These are phyloP conservation scores for Amphiura filiformis DNA, from an alignment of 35 echinoderm and acorn worm species.

Conservation along the genomic window DNA sequence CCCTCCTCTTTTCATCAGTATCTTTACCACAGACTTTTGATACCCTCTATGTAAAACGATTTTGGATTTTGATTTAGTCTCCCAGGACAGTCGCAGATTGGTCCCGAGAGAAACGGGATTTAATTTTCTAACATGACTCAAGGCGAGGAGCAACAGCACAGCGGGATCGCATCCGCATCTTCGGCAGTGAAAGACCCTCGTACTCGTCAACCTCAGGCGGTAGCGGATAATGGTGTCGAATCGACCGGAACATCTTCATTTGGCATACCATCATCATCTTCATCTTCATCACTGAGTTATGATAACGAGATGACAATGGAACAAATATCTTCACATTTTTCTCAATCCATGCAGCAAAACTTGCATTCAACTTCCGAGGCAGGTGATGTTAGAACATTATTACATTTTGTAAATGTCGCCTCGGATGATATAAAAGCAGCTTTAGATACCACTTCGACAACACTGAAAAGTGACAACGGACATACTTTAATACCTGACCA, in stretches of 20 bases:
- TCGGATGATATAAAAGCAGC: constrained; percentile 83
- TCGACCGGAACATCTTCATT: background rate
- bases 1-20: background rate
- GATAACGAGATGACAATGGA: background rate
- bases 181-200: background rate
- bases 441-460: constrained; percentile 32
- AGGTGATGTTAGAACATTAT: constrained; percentile 59
- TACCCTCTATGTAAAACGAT: background rate
- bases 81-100: background rate
- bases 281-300: background rate
- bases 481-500: background rate
- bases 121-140: constrained; percentile 24
- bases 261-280: background rate
- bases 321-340: background rate
- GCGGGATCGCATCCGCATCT: constrained; percentile 2
- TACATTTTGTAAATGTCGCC: constrained; percentile 71
- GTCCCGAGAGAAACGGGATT: background rate
- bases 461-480: background rate
- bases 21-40: background rate
- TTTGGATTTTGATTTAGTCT: background rate
- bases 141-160: constrained; percentile 32
- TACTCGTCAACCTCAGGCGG: background rate
- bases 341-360: background rate
- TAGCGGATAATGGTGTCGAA: background rate
- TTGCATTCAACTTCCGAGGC: background rate